Evolutionary conservation across 1,140 invertebrate species (phyloP).

Genomic region (Drosophila murphyi): DNA sequence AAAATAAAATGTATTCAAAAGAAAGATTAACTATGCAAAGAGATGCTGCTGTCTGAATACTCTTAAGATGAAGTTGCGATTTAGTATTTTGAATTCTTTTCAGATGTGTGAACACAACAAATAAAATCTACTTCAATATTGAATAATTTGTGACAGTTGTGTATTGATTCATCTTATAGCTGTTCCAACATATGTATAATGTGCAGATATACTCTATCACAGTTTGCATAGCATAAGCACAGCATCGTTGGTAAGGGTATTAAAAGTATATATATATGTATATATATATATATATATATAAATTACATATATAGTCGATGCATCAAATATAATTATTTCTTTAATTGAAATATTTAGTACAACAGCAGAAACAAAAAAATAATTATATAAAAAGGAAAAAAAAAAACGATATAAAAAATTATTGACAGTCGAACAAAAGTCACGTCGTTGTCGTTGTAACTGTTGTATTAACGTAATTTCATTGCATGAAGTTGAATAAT

Average conservation of each 20-base stretch:
- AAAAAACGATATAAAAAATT: conserved; percentile 12
- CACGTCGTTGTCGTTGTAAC: conserved; percentile 66
- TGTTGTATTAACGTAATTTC: conserved; percentile 52
- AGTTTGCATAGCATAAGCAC: not conserved
- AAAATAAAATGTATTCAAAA: conserved; percentile 16
- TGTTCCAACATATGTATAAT: too few species aligned
- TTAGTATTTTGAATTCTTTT: too few species aligned
- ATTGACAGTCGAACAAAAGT: conserved; percentile 72
- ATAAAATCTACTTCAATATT: too few species aligned
- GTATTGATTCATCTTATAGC: not conserved
- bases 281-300: conserved; percentile 5
- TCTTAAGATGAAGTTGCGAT: not conserved
- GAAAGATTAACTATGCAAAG: not conserved
- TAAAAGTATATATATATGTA: conserved; percentile 1
- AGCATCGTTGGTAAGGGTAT: not conserved
- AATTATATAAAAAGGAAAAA: conserved; percentile 26
- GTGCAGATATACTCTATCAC: not conserved
- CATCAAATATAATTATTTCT: conserved; percentile 81
- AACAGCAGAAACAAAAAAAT: conserved; percentile 38
- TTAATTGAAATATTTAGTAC: conserved; percentile 79
- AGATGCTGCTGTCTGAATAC: not conserved
- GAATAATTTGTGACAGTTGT: too few species aligned
- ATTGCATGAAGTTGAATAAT: conserved; percentile 58
- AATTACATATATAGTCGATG: conserved; percentile 26
- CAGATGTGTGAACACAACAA: too few species aligned